Evolutionary conservation across 2,888 invertebrate genomes (phyloP), one percentile per base, ranked within the genome.

Genomic region (Nebria salina): DNA sequence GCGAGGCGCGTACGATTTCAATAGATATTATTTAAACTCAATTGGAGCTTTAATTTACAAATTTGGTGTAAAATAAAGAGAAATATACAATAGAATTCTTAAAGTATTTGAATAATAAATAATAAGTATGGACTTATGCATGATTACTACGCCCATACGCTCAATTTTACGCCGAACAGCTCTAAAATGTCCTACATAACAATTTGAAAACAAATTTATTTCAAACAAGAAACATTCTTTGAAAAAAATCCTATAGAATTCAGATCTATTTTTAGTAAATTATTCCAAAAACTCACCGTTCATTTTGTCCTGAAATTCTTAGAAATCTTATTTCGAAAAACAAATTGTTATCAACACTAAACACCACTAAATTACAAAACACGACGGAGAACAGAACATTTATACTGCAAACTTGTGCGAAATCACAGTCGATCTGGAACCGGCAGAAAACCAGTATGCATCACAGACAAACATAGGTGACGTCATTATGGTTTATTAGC

Each of bases 401-500:
- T 15, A 15, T 11, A 25, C 34, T 34, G 25, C 78, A 20, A 20
- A 78, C 78, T 41, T 34, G 75, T 80, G 80, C 80, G 75, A 54
- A 80, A 80, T 80, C 80, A 80, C 80, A 73, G 80, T 68, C 73
- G 75, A 15, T 75, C 20, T 34, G 20, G 64, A 68, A 70, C 74
- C 75, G 75, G 68, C 79, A 34, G 75, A 75, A 80, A 75, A 80
- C 80, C 68, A 41, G 75, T 70, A 75, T 68, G 68, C 79, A 75
- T 54, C 66, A 78, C 74, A 20, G 11, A 13, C 13, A 54, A 54
- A 8, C 54, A 54, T 54, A 13, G 75, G 34, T 79, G 79, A 79
- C 75, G 79, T 80, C 80, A 80, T 73, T 70, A 25, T 9, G 25
- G 34, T 64, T 43, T 68, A 75, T 68, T 41, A 26, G 2, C 7